These are phyloP conservation scores for Ctenopoma multispine DNA, from an alignment of 2,797 vertebrate species.

Conservation along the genomic window DNA sequence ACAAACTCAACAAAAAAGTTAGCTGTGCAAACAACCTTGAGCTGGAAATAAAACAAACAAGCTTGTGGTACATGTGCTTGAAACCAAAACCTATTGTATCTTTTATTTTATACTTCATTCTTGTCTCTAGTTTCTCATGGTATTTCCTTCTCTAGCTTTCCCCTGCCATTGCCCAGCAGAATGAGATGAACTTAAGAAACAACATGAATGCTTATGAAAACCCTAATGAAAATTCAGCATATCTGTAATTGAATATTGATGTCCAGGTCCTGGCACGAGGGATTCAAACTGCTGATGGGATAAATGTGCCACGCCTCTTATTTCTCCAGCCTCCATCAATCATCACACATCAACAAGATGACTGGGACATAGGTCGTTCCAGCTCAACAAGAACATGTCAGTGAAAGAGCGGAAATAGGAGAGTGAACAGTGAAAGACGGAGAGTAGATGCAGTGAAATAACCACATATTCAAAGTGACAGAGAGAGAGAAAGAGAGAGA, in stretches of 20 bases:
- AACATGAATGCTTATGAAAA: slow-evolving; percentile 43
- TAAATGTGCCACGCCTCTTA: slow-evolving; percentile 47
- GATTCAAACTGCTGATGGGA: slow-evolving; percentile 55
- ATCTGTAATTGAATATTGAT: slow-evolving; percentile 71
- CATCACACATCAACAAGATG: slow-evolving; percentile 43
- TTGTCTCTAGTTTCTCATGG: slow-evolving; percentile 25
- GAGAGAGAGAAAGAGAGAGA: not conserved
- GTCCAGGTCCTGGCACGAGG: slow-evolving; percentile 43
- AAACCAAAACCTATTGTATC: slow-evolving; percentile 23
- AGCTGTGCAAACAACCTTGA: not conserved
- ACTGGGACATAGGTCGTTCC: slow-evolving; percentile 48
- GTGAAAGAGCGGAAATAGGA: slow-evolving; percentile 18
- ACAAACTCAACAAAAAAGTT: slow-evolving; percentile 5
- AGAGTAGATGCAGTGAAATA: slow-evolving; percentile 16
- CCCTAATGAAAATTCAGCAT: slow-evolving; percentile 60
- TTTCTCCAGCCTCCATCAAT: slow-evolving; percentile 63
- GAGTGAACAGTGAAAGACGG: slow-evolving; percentile 12
- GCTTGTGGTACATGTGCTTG: not conserved
- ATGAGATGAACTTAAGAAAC: slow-evolving; percentile 35
- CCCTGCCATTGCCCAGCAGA: not conserved
- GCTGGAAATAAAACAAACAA: slow-evolving; percentile 22
- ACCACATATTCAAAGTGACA: slow-evolving; percentile 12
- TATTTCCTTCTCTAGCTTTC: slow-evolving; percentile 3
- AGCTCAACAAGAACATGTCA: slow-evolving; percentile 54
- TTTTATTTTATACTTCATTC: slow-evolving; percentile 29